These are phyloP conservation scores for Tetrapedia diversipes DNA, from an alignment of 2,888 invertebrate species.

Conservation along the genomic window DNA sequence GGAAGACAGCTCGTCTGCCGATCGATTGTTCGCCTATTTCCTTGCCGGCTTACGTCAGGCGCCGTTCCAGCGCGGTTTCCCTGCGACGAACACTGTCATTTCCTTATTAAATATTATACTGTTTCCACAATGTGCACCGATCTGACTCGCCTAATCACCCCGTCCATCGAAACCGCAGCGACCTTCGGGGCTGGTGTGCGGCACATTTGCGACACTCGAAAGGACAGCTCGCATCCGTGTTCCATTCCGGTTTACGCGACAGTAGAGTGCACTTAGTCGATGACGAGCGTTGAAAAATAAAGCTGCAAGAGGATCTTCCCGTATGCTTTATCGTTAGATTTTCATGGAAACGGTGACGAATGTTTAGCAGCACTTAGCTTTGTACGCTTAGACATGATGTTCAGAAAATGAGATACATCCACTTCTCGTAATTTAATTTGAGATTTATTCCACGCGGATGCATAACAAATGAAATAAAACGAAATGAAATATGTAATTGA, in stretches of 20 bases:
- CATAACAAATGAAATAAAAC: no score
- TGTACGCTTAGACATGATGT: no score
- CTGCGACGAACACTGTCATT: conserved; percentile 38
- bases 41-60: conserved; percentile 57
- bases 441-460: no score
- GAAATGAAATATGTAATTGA: no score
- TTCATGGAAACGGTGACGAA: not conserved
- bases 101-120: conserved; percentile 55
- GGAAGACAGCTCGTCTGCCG: conserved; percentile 54
- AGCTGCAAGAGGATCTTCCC: not conserved
- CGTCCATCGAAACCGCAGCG: conserved; percentile 61
- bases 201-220: conserved; percentile 37
- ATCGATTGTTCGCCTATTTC: conserved; percentile 50
- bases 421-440: no score
- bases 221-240: conserved; percentile 31
- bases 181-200: conserved; percentile 54
- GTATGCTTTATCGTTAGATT: not conserved
- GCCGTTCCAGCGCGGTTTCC: conserved; percentile 6
- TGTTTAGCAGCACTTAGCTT: no score
- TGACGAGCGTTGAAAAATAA: conserved; percentile 1
- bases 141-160: conserved; percentile 60
- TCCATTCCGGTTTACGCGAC: conserved; percentile 19
- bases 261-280: conserved; percentile 5
- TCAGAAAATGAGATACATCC: no score
- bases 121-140: conserved; percentile 6